These are phyloP conservation scores for Hemibagrus wyckioides DNA, from an alignment of 2,113 vertebrate genomes.

Conservation along the genomic window DNA sequence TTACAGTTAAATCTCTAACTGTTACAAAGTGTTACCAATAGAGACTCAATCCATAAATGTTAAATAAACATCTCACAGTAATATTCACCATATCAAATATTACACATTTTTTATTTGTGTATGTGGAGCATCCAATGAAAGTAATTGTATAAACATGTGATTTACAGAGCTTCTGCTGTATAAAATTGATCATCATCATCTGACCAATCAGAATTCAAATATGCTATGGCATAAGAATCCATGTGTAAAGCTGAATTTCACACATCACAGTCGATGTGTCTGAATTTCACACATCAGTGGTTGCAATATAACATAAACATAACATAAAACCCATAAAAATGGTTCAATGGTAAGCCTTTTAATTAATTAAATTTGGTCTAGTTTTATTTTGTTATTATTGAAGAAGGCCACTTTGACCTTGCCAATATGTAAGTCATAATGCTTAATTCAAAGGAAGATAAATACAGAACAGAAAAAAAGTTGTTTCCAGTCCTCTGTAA, in stretches of 20 bases:
- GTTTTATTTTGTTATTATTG: background rate
- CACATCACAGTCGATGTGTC: too few species aligned
- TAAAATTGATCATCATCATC: background rate
- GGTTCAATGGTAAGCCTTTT: background rate
- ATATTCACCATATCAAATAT: too few species aligned
- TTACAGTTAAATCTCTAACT: too few species aligned
- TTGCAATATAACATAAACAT: too few species aligned
- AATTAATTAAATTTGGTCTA: background rate
- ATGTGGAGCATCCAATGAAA: background rate
- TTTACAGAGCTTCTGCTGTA: background rate
- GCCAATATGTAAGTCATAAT: background rate
- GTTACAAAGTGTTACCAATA: too few species aligned
- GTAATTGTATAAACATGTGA: background rate
- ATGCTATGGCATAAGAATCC: too few species aligned
- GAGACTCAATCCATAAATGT: too few species aligned
- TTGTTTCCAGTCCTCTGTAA: slow-evolving; percentile 2
- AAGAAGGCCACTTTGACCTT: background rate
- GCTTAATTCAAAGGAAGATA: too few species aligned
- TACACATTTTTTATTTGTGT: too few species aligned
- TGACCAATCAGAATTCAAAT: background rate
- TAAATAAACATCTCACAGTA: too few species aligned
- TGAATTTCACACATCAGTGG: too few species aligned
- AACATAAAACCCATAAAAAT: background rate
- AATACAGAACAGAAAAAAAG: background rate
- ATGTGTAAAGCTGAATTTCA: background rate